Evolutionary conservation across 2,888 invertebrate genomes (phyloP).

Genomic region (Mesorhabditis spiculigera): DNA sequence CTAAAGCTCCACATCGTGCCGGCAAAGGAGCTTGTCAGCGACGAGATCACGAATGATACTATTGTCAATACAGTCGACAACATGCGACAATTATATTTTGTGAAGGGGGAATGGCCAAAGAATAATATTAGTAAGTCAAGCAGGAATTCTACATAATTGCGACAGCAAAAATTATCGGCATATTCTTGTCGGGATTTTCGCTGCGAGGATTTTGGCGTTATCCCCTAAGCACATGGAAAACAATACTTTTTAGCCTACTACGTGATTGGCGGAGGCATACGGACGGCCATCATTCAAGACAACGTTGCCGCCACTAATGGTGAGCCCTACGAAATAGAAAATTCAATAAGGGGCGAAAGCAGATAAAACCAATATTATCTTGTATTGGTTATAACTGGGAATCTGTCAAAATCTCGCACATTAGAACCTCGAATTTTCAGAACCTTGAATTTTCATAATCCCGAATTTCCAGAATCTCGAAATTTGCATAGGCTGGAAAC

Average conservation of each 20-base stretch:
- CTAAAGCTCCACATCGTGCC: constrained; percentile 59
- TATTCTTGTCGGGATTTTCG: background rate
- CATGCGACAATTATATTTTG: constrained; percentile 55
- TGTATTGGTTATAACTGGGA: too few species aligned
- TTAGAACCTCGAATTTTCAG: too few species aligned
- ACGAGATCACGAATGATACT: constrained; percentile 58
- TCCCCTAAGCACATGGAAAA: background rate
- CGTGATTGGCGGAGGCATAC: constrained; percentile 58
- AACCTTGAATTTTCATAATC: too few species aligned
- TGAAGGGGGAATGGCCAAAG: constrained; percentile 58
- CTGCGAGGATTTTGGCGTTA: background rate
- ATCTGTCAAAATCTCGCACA: too few species aligned
- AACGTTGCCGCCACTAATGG: constrained; percentile 58
- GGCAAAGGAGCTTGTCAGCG: constrained; percentile 56
- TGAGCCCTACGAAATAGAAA: background rate
- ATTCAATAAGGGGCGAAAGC: too few species aligned
- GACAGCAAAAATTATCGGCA: too few species aligned
- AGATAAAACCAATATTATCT: too few species aligned
- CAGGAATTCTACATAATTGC: background rate
- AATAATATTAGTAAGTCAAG: constrained; percentile 56
- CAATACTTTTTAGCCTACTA: constrained; percentile 54
- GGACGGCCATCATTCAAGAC: constrained; percentile 55
- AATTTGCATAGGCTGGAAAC: too few species aligned
- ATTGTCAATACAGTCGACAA: constrained; percentile 58
- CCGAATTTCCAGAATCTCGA: too few species aligned